Evolutionary conservation across 2,113 vertebrate genomes (phyloP), one percentile per base, ranked within the genome.

Genomic region (Grallaria varia): DNA sequence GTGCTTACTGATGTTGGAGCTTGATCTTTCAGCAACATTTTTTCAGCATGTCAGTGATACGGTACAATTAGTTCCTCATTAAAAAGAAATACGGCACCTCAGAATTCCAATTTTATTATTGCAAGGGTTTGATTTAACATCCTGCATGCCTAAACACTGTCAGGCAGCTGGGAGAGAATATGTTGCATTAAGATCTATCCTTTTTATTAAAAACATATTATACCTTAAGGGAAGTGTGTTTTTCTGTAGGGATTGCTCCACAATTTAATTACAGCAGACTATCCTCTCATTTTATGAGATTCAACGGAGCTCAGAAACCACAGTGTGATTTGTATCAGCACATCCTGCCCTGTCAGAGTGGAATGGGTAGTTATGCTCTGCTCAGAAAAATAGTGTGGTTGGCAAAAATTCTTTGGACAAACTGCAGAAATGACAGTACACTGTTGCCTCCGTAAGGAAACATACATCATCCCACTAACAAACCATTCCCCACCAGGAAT

Each of bases 121-220:
- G 63, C n/a, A 87, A 90, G 55, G 20, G 35, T 64, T 94, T 95
- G 78, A 96, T 85, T 83, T 93, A 96, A 96, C 83, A 75, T 80
- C 40, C 83, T 92, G 45, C n/a, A 95, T 95, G 85, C 49, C n/a
- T 83, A 95, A 95, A 60, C 78, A 78, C 27, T 78, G 10, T 30
- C 59, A 88, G 64, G 49, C 60, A 89, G 73, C 37, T 72, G 44
- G 60, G 47, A 35, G 89, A 47, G 49, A 95, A 68, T 87, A 52
- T 3, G 9, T 8, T 81, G 64, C 50, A 64, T 35, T n/a, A 14
- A 90, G 58, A 94, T 81, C 82, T 93, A 96, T 75, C 67, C 52
- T 94, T 74, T 97, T 97, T 90, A 96, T 97, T 95, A 97, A 97
- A 96, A 87, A 84, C 85, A 95, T 91, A 96, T 97, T 84, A 93